phyloP scores from a whole-genome alignment of 2,888 invertebrate genomes.

The Eupithecia insigniata region DNA sequence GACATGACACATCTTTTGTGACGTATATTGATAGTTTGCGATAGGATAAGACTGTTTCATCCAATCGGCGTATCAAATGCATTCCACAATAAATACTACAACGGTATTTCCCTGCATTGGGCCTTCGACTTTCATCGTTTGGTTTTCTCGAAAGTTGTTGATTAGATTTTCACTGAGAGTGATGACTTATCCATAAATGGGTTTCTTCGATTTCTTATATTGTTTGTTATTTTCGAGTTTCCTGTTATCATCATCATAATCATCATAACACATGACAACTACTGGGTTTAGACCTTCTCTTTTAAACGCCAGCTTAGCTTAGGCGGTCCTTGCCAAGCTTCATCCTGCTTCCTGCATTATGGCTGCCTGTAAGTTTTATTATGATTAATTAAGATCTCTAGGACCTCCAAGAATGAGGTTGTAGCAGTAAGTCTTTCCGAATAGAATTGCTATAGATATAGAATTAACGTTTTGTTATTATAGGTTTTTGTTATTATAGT shows the following conservation, averaged over 20 bases:
- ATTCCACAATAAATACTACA: slow-evolving; percentile 18
- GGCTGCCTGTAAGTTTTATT: background rate
- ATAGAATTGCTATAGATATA: background rate
- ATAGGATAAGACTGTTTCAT: background rate
- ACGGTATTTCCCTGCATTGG: slow-evolving; percentile 17
- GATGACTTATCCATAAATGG: background rate
- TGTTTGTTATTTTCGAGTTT: background rate
- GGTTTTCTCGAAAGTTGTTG: slow-evolving; percentile 35
- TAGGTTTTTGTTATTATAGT: too few relatives aligned
- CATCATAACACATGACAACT: background rate
- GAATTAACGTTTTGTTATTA: too few relatives aligned
- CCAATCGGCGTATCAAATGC: slow-evolving; percentile 29
- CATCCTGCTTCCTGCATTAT: background rate
- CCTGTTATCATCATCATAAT: background rate
- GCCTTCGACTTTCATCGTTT: slow-evolving; percentile 21
- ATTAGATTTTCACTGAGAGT: slow-evolving; percentile 37
- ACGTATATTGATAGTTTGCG: background rate
- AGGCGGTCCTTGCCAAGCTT: background rate
- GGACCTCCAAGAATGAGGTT: background rate
- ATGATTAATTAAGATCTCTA: background rate
- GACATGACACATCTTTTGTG: background rate
- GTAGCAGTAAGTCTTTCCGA: background rate
- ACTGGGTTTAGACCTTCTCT: background rate
- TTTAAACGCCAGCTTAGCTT: background rate
- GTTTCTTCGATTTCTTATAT: background rate